Conservation (phyloP, 1,140 invertebrate genomes). For the Ephestia elutella region DNA sequence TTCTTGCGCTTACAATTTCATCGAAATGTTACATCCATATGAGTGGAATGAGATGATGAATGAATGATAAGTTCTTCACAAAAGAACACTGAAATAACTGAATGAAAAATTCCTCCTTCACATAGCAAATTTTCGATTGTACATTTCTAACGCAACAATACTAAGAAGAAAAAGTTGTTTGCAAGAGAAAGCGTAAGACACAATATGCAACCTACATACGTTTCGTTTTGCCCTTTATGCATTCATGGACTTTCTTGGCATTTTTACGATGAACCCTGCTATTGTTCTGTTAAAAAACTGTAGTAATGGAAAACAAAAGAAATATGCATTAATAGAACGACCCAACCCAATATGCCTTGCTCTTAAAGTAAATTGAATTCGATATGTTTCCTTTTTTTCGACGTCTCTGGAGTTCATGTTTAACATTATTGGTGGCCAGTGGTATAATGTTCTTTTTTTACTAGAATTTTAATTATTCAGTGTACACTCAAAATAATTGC, state of each 20-base stretch:
- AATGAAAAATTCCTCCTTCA: too few species aligned
- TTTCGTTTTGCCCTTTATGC: background rate
- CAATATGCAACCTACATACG: constrained; percentile 7
- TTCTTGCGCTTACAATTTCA: too few species aligned
- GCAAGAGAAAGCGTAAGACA: constrained; percentile 3
- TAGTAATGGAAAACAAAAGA: constrained; percentile 1
- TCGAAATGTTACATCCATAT: too few species aligned
- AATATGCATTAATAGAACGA: background rate
- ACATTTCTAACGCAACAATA: background rate
- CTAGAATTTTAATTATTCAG: too few species aligned
- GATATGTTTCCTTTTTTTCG: background rate
- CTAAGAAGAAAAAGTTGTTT: constrained; percentile 4
- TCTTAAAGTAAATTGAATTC: background rate
- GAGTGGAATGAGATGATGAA: too few species aligned
- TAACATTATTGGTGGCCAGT: background rate
- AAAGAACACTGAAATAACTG: too few species aligned
- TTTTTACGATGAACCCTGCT: constrained; percentile 1
- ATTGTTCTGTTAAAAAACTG: constrained; percentile 7
- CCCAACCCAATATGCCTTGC: background rate
- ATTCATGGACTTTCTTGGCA: constrained; percentile 6
- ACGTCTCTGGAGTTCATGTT: background rate
- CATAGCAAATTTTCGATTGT: too few species aligned
- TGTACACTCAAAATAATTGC: too few species aligned
- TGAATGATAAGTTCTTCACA: too few species aligned
- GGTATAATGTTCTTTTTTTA: background rate